Evolutionary conservation across 1,140 invertebrate species (phyloP).

Genomic region (Melanaphis sacchari): DNA sequence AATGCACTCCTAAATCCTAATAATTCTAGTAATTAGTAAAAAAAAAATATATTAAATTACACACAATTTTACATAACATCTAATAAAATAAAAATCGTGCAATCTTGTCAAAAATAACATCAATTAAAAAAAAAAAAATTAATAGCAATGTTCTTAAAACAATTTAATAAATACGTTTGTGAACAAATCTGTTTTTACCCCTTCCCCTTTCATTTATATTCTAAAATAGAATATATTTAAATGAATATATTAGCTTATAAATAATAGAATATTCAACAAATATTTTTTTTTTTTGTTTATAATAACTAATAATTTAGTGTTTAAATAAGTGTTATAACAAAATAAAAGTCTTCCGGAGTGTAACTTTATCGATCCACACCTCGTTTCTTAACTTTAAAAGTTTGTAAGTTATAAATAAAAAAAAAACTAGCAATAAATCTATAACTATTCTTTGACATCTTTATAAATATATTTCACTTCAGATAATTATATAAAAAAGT

Average conservation of each 20-base stretch:
- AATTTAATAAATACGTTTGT: too few species aligned
- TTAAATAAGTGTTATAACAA: background rate
- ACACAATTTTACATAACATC: too few species aligned
- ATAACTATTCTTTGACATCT: background rate
- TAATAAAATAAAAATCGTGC: too few species aligned
- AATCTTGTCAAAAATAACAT: too few species aligned
- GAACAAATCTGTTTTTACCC: too few species aligned
- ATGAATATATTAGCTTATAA: too few species aligned
- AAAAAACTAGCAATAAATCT: background rate
- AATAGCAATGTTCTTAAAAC: too few species aligned
- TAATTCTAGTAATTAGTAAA: too few species aligned
- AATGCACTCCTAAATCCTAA: too few species aligned
- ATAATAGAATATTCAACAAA: background rate
- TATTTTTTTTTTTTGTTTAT: background rate
- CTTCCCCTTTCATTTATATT: background rate
- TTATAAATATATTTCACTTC: background rate
- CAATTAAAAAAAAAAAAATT: too few species aligned
- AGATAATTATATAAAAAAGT: too few species aligned
- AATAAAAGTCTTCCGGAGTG: background rate
- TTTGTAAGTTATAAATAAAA: background rate
- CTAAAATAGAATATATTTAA: background rate
- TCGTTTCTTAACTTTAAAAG: background rate
- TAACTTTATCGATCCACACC: background rate
- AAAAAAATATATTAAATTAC: too few species aligned
- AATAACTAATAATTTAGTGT: background rate